phyloP scores from a whole-genome alignment of 2,797 vertebrate species.

The Mormyrops attenuatus region DNA sequence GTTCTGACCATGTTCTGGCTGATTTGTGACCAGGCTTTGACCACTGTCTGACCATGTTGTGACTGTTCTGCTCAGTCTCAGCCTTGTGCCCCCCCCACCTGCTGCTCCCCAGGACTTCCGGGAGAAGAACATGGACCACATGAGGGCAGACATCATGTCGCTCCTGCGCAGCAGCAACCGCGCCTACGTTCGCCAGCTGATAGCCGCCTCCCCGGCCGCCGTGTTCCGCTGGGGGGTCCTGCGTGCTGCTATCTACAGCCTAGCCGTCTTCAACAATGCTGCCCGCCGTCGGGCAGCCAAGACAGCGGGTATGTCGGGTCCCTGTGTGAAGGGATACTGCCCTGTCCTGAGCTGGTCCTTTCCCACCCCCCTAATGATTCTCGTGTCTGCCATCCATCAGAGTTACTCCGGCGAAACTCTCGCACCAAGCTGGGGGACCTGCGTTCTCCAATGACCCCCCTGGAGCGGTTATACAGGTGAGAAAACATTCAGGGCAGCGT shows the following conservation, averaged over 20 bases:
- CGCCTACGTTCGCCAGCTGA: conserved; percentile 78
- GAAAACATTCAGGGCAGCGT: conserved; percentile 20
- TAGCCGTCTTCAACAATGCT: conserved; percentile 71
- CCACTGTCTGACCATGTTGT: not conserved
- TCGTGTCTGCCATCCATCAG: conserved; percentile 44
- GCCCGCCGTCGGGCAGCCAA: conserved; percentile 58
- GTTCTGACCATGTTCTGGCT: not conserved
- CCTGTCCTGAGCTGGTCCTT: not conserved
- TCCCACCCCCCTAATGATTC: not conserved
- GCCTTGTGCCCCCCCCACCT: not conserved
- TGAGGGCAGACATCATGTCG: conserved; percentile 81
- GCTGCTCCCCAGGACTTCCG: conserved; percentile 73
- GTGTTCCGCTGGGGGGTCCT: conserved; percentile 91
- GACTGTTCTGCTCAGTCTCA: not conserved
- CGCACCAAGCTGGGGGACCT: conserved; percentile 58
- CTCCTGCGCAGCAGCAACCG: conserved; percentile 81
- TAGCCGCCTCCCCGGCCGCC: conserved; percentile 78
- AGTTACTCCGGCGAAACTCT: conserved; percentile 45
- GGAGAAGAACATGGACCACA: conserved; percentile 88
- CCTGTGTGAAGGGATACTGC: not conserved
- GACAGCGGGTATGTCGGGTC: conserved; percentile 49
- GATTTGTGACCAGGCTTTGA: not conserved
- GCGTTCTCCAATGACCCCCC: conserved; percentile 43
- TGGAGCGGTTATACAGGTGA: conserved; percentile 74
- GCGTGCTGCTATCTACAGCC: conserved; percentile 72